Conservation (phyloP, 2,113 vertebrate genomes). For the Ascaphus truei region DNA sequence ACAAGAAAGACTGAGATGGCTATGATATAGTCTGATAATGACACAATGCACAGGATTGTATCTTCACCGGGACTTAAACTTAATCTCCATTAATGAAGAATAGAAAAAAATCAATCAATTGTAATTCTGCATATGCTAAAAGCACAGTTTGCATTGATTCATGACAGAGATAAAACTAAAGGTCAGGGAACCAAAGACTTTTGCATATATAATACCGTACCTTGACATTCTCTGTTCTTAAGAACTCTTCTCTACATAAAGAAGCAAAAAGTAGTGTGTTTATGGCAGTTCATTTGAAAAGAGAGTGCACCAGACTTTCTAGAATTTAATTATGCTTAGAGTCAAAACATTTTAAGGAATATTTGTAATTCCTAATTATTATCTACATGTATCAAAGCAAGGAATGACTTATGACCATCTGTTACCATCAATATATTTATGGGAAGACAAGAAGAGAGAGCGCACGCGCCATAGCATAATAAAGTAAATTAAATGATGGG, state of each 20-base stretch:
- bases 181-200: constrained; percentile 8
- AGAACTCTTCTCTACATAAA: not conserved
- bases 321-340: constrained; percentile 13
- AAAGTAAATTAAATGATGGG: too few species aligned
- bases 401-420: too few species aligned
- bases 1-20: not conserved
- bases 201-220: constrained; percentile 17
- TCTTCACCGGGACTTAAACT: constrained; percentile 2
- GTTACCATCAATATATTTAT: too few species aligned
- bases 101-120: constrained; percentile 31
- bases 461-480: too few species aligned
- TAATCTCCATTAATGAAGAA: constrained; percentile 27
- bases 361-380: too few species aligned
- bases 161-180: constrained; percentile 18
- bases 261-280: not conserved
- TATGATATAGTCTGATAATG: not conserved
- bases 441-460: too few species aligned
- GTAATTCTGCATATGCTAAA: constrained; percentile 27
- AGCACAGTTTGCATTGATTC: constrained; percentile 32
- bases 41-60: constrained; percentile 9
- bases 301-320: not conserved
- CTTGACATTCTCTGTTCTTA: constrained; percentile 15
- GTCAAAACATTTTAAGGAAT: constrained; percentile 7
- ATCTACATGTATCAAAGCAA: too few species aligned
- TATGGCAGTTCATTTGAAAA: constrained; percentile 20